These are phyloP conservation scores for Caloenas nicobarica DNA, from an alignment of 2,113 vertebrate genomes.

Conservation along the genomic window DNA sequence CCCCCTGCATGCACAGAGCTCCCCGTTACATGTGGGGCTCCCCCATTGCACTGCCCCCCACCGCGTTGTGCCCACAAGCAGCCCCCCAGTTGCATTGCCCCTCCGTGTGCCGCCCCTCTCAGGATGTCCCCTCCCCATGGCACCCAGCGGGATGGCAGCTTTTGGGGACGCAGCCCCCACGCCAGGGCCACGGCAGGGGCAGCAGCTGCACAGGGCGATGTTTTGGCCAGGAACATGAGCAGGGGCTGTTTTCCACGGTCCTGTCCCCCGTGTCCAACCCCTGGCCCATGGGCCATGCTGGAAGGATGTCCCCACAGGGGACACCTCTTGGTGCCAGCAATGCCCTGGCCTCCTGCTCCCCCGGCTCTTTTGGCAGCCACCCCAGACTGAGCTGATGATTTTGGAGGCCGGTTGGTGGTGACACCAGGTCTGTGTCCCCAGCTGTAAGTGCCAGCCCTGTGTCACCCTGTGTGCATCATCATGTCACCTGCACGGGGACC, in stretches of 20 bases:
- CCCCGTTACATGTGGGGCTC: background rate
- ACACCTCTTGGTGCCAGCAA: background rate
- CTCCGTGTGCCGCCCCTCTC: no score
- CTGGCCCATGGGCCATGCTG: fast-evolving
- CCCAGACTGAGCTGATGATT: background rate
- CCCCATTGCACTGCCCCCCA: background rate
- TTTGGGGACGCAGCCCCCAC: background rate
- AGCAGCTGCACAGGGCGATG: background rate
- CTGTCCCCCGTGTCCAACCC: background rate
- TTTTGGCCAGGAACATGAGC: fast-evolving
- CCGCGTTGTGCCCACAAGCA: background rate
- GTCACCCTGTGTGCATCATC: background rate
- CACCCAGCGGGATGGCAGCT: fast-evolving
- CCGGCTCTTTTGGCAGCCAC: fast-evolving
- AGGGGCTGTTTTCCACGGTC: background rate
- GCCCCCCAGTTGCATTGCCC: no score
- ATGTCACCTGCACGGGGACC: background rate
- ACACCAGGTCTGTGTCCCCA: background rate
- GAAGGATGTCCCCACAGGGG: fast-evolving
- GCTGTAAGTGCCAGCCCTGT: background rate
- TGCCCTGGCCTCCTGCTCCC: fast-evolving
- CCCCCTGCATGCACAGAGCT: background rate
- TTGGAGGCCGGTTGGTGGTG: background rate
- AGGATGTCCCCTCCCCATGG: background rate
- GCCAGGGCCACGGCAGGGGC: background rate